phyloP scores from a whole-genome alignment of 1,140 invertebrate species.

The Choristoneura fumiferana region DNA sequence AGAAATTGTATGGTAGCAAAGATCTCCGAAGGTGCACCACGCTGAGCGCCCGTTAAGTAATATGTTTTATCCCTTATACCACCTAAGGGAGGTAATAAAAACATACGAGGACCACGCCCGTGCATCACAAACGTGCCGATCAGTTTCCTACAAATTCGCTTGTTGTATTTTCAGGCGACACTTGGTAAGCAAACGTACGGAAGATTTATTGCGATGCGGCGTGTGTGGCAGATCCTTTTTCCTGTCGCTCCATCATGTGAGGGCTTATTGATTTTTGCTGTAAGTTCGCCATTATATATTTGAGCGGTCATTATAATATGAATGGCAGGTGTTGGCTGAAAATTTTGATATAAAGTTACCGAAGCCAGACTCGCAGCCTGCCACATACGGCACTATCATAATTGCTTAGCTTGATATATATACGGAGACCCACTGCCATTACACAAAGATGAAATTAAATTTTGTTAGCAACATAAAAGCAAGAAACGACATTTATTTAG shows the following conservation, averaged over 20 bases:
- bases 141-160: slow-evolving; percentile 42
- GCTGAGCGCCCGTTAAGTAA: slow-evolving; percentile 40
- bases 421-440: neutral
- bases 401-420: neutral
- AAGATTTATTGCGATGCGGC: slow-evolving; percentile 58
- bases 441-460: too few relatives aligned
- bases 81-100: slow-evolving; percentile 58
- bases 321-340: slow-evolving; percentile 8
- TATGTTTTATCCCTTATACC: slow-evolving; percentile 33
- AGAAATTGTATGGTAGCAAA: slow-evolving; percentile 31
- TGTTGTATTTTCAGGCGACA: slow-evolving; percentile 57
- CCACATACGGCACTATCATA: neutral
- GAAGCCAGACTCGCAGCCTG: neutral
- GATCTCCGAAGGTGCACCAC: slow-evolving; percentile 35
- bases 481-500: slow-evolving; percentile 7
- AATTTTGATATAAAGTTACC: slow-evolving; percentile 1
- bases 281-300: slow-evolving; percentile 10
- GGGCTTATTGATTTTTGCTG: slow-evolving; percentile 22
- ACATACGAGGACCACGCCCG: slow-evolving; percentile 46
- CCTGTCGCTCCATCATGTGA: slow-evolving; percentile 15
- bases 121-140: slow-evolving; percentile 47
- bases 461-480: slow-evolving; percentile 11
- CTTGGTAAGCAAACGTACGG: slow-evolving; percentile 60
- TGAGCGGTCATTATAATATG: slow-evolving; percentile 7
- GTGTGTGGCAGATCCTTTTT: slow-evolving; percentile 31